phyloP scores from a whole-genome alignment of 1,140 invertebrate genomes.

The Trichoplusia ni region DNA sequence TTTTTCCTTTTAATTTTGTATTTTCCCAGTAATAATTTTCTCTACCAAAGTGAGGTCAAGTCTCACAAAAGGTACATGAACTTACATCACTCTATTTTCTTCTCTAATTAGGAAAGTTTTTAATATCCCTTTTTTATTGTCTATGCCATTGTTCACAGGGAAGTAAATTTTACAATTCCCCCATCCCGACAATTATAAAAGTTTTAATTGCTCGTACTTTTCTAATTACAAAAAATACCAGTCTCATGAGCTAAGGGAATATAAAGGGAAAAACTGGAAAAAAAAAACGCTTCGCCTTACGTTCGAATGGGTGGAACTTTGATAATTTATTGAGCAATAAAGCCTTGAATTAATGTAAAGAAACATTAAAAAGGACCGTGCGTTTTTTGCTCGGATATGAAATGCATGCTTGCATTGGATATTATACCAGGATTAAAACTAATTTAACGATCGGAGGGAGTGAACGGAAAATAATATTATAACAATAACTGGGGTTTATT shows the following conservation, averaged over 20 bases:
- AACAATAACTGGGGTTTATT: neutral
- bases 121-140: slow-evolving; percentile 71
- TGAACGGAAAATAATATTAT: slow-evolving; percentile 16
- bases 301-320: slow-evolving; percentile 39
- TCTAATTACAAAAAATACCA: slow-evolving; percentile 76
- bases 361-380: neutral
- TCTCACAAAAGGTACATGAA: slow-evolving; percentile 44
- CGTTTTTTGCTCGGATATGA: neutral
- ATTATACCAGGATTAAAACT: neutral
- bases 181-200: slow-evolving; percentile 78
- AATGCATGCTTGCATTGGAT: slow-evolving; percentile 8
- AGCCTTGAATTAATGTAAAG: slow-evolving; percentile 26
- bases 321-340: slow-evolving; percentile 43
- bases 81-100: slow-evolving; percentile 49
- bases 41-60: too few relatives aligned
- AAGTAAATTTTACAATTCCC: slow-evolving; percentile 70
- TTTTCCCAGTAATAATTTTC: too few relatives aligned
- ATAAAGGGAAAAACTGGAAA: slow-evolving; percentile 47
- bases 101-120: slow-evolving; percentile 74
- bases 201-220: slow-evolving; percentile 79
- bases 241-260: slow-evolving; percentile 62
- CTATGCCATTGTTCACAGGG: slow-evolving; percentile 70
- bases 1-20: too few relatives aligned
- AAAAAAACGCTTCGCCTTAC: slow-evolving; percentile 35
- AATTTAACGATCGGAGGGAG: slow-evolving; percentile 4